These are phyloP conservation scores for Calliopum simillimum DNA, from an alignment of 2,888 invertebrate genomes.

Conservation along the genomic window DNA sequence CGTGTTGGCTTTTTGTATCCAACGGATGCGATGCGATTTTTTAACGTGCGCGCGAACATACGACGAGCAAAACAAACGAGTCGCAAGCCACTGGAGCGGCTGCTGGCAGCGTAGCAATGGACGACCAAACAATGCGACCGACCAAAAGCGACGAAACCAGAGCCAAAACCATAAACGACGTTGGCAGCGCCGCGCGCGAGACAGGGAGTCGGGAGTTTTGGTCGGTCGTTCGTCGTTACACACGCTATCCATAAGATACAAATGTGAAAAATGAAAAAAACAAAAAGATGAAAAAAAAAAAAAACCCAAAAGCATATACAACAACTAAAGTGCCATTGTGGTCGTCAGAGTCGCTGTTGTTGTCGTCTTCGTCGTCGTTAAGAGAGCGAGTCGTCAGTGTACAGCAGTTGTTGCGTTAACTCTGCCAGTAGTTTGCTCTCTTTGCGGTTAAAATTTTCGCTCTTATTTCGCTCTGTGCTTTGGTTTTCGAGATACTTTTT, in stretches of 20 bases:
- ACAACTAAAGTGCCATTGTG: conserved; percentile 3
- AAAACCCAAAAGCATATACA: neutral
- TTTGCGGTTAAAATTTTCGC: neutral
- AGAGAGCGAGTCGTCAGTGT: neutral
- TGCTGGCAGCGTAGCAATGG: conserved; percentile 51
- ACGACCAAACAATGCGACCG: conserved; percentile 46
- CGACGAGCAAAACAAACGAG: conserved; percentile 48
- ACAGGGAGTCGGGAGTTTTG: neutral
- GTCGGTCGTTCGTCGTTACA: neutral
- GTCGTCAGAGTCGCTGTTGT: neutral
- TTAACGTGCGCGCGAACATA: conserved; percentile 38
- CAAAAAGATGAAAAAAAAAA: neutral
- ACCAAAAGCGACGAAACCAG: conserved; percentile 16
- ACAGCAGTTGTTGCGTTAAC: too few relatives aligned
- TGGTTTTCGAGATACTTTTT: neutral
- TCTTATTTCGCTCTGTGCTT: conserved; percentile 10
- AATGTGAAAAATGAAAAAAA: neutral
- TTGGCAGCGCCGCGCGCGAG: conserved; percentile 35
- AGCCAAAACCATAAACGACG: conserved; percentile 29
- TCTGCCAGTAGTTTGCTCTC: neutral
- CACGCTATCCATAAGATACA: conserved; percentile 4
- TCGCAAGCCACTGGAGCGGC: conserved; percentile 54
- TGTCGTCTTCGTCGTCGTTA: neutral
- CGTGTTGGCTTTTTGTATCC: conserved; percentile 28
- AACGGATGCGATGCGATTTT: conserved; percentile 25